Conservation (phyloP, 2,797 vertebrate species). For the Enteromius radiatus region DNA sequence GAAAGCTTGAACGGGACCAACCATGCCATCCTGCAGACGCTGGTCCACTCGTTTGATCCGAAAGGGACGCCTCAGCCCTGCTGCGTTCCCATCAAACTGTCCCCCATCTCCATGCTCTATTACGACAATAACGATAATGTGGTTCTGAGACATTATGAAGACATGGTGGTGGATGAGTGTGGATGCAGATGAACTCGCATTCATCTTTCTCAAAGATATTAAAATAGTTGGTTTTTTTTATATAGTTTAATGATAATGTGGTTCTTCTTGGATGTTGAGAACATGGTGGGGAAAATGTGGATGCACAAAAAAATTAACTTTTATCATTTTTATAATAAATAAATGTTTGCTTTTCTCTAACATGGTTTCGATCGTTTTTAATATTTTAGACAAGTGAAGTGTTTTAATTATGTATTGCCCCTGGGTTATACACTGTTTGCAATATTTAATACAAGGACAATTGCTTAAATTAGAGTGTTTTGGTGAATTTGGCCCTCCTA, state of each 20-base stretch:
- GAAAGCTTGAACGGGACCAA: constrained; percentile 88
- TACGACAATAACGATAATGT: constrained; percentile 95
- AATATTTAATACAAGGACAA: neutral
- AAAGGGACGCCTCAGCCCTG: constrained; percentile 84
- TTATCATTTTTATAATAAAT: neutral
- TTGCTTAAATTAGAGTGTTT: neutral
- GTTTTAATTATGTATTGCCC: neutral
- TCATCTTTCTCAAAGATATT: neutral
- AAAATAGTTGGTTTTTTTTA: neutral
- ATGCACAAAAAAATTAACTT: neutral
- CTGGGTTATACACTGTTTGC: neutral
- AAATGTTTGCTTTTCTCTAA: neutral
- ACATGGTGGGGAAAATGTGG: neutral
- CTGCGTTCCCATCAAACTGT: constrained; percentile 90
- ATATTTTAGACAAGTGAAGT: neutral
- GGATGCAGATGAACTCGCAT: constrained; percentile 82
- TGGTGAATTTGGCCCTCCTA: neutral
- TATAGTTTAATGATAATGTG: neutral
- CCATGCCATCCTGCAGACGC: constrained; percentile 92
- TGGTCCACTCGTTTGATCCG: constrained; percentile 88
- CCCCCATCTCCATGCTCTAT: constrained; percentile 94
- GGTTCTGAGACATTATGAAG: constrained; percentile 91
- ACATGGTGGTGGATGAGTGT: constrained; percentile 97
- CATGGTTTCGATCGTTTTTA: neutral
- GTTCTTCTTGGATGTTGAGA: no score